These are phyloP conservation scores for Campylomormyrus tamandua DNA, from an alignment of 2,113 vertebrate species.

Conservation along the genomic window DNA sequence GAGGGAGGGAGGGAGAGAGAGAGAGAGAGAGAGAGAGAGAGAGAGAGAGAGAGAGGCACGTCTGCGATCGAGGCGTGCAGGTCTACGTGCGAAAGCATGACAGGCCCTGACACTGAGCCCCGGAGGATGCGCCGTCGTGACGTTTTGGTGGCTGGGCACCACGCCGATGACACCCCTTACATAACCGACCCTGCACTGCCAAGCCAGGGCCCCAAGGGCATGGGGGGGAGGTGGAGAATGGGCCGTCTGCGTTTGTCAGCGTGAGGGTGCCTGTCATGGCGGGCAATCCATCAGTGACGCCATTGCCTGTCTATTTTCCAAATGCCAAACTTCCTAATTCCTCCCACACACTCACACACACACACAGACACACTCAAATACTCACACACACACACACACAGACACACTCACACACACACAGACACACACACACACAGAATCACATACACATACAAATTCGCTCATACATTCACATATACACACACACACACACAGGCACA, in stretches of 20 bases:
- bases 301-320: not conserved
- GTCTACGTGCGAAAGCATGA: not conserved
- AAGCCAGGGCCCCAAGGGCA: not conserved
- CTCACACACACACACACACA: no score
- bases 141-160: not conserved
- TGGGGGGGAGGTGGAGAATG: not conserved
- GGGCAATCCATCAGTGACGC: not conserved
- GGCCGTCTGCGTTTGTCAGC: not conserved
- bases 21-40: not conserved
- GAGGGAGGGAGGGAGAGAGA: not conserved
- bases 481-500: no score
- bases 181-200: not conserved
- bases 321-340: not conserved
- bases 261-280: not conserved
- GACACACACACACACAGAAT: no score
- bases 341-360: not conserved
- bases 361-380: not conserved
- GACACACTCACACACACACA: no score
- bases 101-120: not conserved
- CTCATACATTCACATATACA: no score
- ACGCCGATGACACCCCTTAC: not conserved
- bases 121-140: not conserved
- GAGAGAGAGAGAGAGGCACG: not conserved
- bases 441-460: not conserved
- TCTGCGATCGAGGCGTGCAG: not conserved